Evolutionary conservation across 2,888 invertebrate genomes (phyloP), one percentile per base, ranked within the genome.

Genomic region (Lapara coniferarum): DNA sequence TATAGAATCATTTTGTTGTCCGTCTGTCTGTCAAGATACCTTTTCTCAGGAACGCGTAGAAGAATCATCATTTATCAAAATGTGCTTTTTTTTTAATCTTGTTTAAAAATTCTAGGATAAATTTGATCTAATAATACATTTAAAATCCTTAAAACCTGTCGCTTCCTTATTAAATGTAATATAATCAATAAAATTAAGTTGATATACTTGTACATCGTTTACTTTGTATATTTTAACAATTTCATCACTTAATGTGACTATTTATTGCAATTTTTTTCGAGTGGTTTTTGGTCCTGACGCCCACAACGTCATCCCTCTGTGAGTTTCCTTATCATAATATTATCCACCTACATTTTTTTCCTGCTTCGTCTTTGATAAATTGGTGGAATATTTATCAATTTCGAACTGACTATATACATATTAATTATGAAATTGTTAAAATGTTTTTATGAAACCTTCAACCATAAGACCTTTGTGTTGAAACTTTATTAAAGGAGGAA

Each of bases 161-260:
- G 25, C 1, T 5, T 56, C 56, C 56, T 56, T 25, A 56, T 56
- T 25, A 25, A 56, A 56, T 7, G 25, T 37, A 37, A 25, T 3
- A 56, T 12, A 12, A 25, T 25, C 56, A 56, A 56, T 56, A 56
- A 56, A 25, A 56, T 56, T 19, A 25, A 56, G 5, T 56, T 13
- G 25, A 25, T 12, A 25, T 19, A 25, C 56, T 25, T 14, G 7
- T 14, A 57, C 57, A 57, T 7, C 37, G n/a, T 58, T 58, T 58
- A 58, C 37, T 44, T 10, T 37, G 59, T 16, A 46, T 46, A 59
- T 59, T 59, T 59, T 59, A 59, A 46, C 10, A 37, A 30, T 58
- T 56, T 25, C 12, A 37, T 12, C 12, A 19, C 5, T 16, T 59
- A 16, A 44, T n/a, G 53, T 37, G 37, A 37, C 58, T n/a, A 37